Base-by-base conservation (phyloP, 2,888 invertebrate genomes). In the Melanargia galathea region DNA sequence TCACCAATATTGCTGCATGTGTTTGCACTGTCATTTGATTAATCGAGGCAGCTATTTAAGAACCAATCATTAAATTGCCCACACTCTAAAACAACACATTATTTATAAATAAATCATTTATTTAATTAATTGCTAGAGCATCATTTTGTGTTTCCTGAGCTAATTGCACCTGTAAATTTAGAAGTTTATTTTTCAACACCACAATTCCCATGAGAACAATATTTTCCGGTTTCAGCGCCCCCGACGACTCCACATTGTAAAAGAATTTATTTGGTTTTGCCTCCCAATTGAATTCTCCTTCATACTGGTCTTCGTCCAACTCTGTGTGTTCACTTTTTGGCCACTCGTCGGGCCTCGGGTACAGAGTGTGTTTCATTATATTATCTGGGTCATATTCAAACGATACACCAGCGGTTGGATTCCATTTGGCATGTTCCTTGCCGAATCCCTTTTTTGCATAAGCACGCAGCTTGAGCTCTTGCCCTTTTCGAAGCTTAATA, bases 341-440 rank as follows among this genome's bases (percentile, higher is more conserved):
- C 99, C 99, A 99, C 86, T 99, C 99, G 77, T 99, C 98, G 2
- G 99, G 98, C 82, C 97, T 98, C 0, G 99, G 98, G 75, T 93
- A 98, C 38, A 98, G 91, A 2, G 99, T 99, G 79, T 99, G 99
- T 45, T 98, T 93, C 94, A 99, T 96, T 0, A 96, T 92, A 90
- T 99, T 99, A 80, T 99, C 99, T 0, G 99, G 99, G 89, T 99
- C 99, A 89, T 99, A 99, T 86, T 99, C 99, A 87, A 99, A 99
- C 58, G 97, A 96, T 1, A 99, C 99, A 48, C 99, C 99, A 56
- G 97, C 97, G 0, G 99, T 99, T 2, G 99, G 99, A 90, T 99
- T 99, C 99, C 99, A 99, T 86, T 99, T 99, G 0, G 99, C 99
- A 90, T 99, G 99, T 82, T 99, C 99, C 81, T 99, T 99, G 0